Percentiles rank a stretch among this genome's conserved stretches.
phyloP scores from a whole-genome alignment of 2,888 invertebrate species.

The Cerceris ruficornis region DNA sequence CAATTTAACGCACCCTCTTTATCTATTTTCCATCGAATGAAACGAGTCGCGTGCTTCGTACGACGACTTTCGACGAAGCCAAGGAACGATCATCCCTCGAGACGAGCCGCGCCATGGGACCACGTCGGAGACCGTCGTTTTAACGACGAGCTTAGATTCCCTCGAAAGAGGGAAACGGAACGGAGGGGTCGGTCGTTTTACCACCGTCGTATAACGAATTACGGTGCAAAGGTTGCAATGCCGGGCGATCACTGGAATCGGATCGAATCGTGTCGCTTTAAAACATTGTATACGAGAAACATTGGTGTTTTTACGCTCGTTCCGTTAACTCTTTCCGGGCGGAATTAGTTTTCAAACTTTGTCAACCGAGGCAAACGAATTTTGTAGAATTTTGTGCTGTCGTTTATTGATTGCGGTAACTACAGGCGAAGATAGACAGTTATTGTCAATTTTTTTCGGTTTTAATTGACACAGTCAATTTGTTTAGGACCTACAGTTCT shows the following conservation, averaged over 20 bases:
- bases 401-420: too few relatives aligned
- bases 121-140: constrained; percentile 47
- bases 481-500: too few relatives aligned
- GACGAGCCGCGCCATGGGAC: constrained; percentile 48
- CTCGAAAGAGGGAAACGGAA: not conserved
- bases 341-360: too few relatives aligned
- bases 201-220: constrained; percentile 55
- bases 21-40: constrained; percentile 71
- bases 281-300: not conserved
- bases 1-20: constrained; percentile 62
- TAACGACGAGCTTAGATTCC: constrained; percentile 56
- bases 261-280: constrained; percentile 28
- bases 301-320: constrained; percentile 39
- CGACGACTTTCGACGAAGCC: constrained; percentile 59
- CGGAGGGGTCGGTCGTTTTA: constrained; percentile 39
- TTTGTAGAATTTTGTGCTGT: too few relatives aligned
- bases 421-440: too few relatives aligned
- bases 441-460: too few relatives aligned
- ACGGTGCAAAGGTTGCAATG: constrained; percentile 27
- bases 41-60: constrained; percentile 69
- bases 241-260: constrained; percentile 42
- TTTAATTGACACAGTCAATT: too few relatives aligned
- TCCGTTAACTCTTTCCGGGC: constrained; percentile 29
- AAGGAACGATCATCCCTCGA: constrained; percentile 52
- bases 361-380: too few relatives aligned